Evolutionary conservation across 2,888 invertebrate species (phyloP), one percentile per base, ranked within the genome.

Genomic region (Eupithecia subumbrata): DNA sequence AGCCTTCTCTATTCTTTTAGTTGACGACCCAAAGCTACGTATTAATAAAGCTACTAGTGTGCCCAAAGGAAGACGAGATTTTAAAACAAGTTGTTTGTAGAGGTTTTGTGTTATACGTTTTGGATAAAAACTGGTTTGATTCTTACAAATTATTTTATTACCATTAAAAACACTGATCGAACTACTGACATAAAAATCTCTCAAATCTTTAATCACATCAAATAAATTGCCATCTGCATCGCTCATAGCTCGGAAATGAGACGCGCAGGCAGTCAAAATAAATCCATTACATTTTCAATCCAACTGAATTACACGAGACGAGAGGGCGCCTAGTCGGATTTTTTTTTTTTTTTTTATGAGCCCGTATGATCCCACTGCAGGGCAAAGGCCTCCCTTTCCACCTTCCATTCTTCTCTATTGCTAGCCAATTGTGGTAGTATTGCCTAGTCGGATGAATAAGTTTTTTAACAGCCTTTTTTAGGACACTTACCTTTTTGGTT

Each of bases 211-310:
- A 37, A 67, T 67, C 37, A 67, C 73, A 71, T 75, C 64, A 56
- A 70, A 69, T 76, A 70, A 68, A 70, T 69, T 72, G 73, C 71
- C 22, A 77, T 71, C 72, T 25, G 22, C 69, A 77, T 74, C 74
- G 48, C 71, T 72, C 67, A 71, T 75, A 78, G 71, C 74, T 45
- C 69, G 73, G 77, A 78, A 78, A 78, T 77, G 71, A 77, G 67
- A 71, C 63, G 74, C 37, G 74, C 72, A 67, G 74, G 75, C 68
- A 74, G 43, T 77, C 70, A 69, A 69, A 79, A 77, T 80, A 81
- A 77, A 73, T 70, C 76, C 75, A 77, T 80, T 78, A 75, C 66
- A 76, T 74, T 78, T 76, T 69, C 77, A 72, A 78, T 80, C 67
- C 5, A 60, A 60, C 75, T 66, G 56, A 78, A 40, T 74, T 75